Percentiles rank a stretch among this genome's conserved stretches.
Evolutionary conservation across 2,113 vertebrate species (phyloP).

Genomic region (Spizaetus ornatus): DNA sequence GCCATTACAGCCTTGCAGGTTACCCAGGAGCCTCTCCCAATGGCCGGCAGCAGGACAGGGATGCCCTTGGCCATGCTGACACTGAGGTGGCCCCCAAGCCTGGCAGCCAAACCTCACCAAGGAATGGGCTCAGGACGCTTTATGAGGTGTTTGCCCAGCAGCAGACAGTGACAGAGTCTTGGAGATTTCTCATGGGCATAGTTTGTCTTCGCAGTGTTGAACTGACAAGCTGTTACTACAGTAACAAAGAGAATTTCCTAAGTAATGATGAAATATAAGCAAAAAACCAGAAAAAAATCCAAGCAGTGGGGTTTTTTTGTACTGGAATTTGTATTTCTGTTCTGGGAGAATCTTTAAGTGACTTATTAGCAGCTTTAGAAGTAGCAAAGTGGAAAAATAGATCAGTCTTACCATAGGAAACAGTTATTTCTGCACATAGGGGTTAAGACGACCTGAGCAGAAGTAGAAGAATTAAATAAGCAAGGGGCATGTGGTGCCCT

Average conservation of each 20-base stretch:
- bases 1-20: not conserved
- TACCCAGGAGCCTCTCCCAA: not conserved
- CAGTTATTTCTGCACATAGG: not conserved
- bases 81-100: accelerated
- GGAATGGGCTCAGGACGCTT: not conserved
- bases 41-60: not conserved
- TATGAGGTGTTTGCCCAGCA: not conserved
- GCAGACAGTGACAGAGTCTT: not conserved
- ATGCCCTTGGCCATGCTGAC: not conserved
- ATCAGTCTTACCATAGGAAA: not conserved
- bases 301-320: not conserved
- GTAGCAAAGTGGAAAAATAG: not conserved
- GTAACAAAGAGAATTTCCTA: not conserved
- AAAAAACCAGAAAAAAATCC: not conserved
- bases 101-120: not conserved
- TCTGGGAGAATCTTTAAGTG: not conserved
- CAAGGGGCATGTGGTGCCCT: not conserved
- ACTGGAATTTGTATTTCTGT: not conserved
- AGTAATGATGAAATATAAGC: not conserved
- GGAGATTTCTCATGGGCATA: not conserved
- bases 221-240: not conserved
- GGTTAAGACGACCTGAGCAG: not conserved
- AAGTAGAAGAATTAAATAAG: not conserved
- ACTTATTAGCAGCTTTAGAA: not conserved
- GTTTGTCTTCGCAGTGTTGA: not conserved